These are phyloP conservation scores for Chamaea fasciata DNA, from an alignment of 2,113 vertebrate genomes.

Conservation along the genomic window DNA sequence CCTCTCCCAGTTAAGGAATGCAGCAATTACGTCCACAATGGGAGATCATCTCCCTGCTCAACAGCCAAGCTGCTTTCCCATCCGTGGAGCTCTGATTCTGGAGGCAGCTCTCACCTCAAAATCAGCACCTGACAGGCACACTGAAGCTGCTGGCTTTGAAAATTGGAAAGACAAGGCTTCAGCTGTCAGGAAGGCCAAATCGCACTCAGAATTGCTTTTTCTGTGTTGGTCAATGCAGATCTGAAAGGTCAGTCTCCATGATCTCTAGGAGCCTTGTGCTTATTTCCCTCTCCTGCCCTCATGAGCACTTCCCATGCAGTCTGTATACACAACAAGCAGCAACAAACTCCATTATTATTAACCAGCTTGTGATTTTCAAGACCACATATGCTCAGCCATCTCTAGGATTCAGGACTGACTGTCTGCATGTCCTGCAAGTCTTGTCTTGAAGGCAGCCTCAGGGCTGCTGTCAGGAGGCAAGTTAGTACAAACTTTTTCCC, in stretches of 20 bases:
- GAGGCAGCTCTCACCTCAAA: not conserved
- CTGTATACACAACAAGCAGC: not conserved
- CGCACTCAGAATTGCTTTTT: not conserved
- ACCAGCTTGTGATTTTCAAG: not conserved
- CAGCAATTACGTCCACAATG: not conserved
- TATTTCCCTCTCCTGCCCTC: not conserved
- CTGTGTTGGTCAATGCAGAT: not conserved
- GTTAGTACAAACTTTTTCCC: not conserved
- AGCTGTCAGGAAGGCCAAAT: not conserved
- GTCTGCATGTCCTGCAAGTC: not conserved
- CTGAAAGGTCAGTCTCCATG: not conserved
- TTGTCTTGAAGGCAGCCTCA: not conserved
- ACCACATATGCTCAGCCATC: not conserved
- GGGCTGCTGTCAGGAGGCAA: not conserved
- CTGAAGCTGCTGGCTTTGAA: not conserved
- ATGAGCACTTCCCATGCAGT: not conserved
- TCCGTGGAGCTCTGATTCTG: not conserved
- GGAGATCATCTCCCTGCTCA: not conserved
- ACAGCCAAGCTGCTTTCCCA: not conserved
- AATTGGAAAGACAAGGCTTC: not conserved
- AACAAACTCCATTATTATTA: not conserved
- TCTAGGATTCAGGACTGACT: not conserved
- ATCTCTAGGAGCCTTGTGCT: not conserved
- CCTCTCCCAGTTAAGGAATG: slow-evolving; percentile 54
- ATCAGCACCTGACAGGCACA: not conserved